phyloP scores from a whole-genome alignment of 2,888 invertebrate species.

The Aporophyla lueneburgensis region DNA sequence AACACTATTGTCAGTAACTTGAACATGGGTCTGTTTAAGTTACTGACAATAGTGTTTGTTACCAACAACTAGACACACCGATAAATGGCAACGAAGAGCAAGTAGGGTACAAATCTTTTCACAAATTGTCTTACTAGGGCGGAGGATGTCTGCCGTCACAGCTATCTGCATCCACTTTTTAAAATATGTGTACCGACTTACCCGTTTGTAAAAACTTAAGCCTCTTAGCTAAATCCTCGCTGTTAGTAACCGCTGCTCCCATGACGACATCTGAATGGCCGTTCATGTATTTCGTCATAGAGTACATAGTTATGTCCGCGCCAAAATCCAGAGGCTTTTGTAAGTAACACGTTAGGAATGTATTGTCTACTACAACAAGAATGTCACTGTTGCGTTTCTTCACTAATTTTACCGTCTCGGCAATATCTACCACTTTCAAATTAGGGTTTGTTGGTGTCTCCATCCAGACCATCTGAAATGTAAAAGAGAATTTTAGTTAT shows the following conservation, averaged over 20 bases:
- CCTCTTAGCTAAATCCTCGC: slow-evolving; percentile 91
- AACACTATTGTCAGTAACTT: too few species aligned
- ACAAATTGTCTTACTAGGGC: too few species aligned
- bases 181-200: slow-evolving; percentile 3
- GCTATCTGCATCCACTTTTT: too few species aligned
- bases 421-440: slow-evolving; percentile 39
- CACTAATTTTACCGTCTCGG: slow-evolving; percentile 1
- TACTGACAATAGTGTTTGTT: too few species aligned
- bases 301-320: slow-evolving; percentile 97
- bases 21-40: too few species aligned
- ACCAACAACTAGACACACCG: too few species aligned
- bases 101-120: too few species aligned
- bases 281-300: slow-evolving; percentile 99
- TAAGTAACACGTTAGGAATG: slow-evolving; percentile 95
- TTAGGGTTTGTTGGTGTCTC: slow-evolving; percentile 46
- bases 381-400: slow-evolving; percentile 31
- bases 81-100: too few species aligned
- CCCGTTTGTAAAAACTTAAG: slow-evolving; percentile 38
- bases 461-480: slow-evolving; percentile 43
- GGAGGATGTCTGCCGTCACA: too few species aligned
- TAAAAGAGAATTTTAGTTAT: not conserved
- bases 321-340: slow-evolving; percentile 97
- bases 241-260: slow-evolving; percentile 96
- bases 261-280: slow-evolving; percentile 99
- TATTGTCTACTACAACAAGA: slow-evolving; percentile 54